These are phyloP conservation scores for Parazoanthus swiftii DNA, from an alignment of 92 coral and sea anemone genomes.

Conservation along the genomic window DNA sequence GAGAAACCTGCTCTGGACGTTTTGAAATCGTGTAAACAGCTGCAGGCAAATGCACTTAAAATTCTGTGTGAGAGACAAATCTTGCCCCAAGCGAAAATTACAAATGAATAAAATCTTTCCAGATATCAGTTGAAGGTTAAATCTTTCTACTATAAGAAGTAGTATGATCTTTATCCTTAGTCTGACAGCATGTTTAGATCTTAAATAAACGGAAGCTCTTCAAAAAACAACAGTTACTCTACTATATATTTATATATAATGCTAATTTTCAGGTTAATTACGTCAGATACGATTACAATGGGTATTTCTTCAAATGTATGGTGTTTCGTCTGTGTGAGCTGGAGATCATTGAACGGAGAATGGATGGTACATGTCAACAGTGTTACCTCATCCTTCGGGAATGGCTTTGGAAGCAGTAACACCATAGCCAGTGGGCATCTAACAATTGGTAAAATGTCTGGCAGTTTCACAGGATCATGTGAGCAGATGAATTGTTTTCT, in stretches of 20 bases:
- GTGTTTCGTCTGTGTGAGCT: slow-evolving; percentile 29
- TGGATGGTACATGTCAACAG: slow-evolving; percentile 13
- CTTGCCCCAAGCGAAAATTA: too few relatives aligned
- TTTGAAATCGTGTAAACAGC: too few relatives aligned
- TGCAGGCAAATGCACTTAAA: too few relatives aligned
- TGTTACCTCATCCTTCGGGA: neutral
- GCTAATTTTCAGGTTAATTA: neutral
- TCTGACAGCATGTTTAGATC: too few relatives aligned
- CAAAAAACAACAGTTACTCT: neutral
- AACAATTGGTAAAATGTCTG: slow-evolving; percentile 16
- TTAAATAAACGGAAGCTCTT: neutral
- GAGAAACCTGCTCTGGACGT: too few relatives aligned
- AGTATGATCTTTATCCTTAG: too few relatives aligned
- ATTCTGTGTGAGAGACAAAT: too few relatives aligned
- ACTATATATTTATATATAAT: too few relatives aligned
- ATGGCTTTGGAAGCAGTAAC: neutral
- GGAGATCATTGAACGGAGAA: slow-evolving; percentile 5
- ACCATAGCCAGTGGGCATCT: neutral
- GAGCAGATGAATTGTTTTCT: slow-evolving; percentile 4
- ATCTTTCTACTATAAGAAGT: too few relatives aligned
- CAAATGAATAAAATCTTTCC: too few relatives aligned
- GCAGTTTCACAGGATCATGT: neutral
- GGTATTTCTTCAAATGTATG: slow-evolving; percentile 2
- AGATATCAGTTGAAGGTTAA: too few relatives aligned
- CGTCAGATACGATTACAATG: neutral